These are phyloP conservation scores for Hypanus sabinus DNA, from an alignment of 2,113 vertebrate genomes.

Conservation along the genomic window DNA sequence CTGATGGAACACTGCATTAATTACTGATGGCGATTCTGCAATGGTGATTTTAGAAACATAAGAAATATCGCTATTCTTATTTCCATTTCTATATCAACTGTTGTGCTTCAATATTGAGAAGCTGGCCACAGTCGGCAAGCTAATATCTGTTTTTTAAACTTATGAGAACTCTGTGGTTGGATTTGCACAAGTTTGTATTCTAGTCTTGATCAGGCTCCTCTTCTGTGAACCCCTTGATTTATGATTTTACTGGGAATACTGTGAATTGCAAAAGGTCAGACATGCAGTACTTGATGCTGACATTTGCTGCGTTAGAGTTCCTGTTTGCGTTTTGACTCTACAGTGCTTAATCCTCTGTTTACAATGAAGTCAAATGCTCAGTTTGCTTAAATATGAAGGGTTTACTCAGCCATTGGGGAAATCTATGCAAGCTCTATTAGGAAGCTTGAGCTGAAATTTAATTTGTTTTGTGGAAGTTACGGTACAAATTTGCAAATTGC, in stretches of 20 bases:
- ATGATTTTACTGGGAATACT: slow-evolving; percentile 35
- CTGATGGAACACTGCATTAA: neutral
- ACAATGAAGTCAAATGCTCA: neutral
- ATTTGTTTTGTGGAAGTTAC: neutral
- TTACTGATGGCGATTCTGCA: neutral
- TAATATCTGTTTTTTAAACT: slow-evolving; percentile 8
- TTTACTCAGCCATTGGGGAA: slow-evolving; percentile 12
- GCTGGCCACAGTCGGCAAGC: neutral
- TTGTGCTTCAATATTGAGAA: neutral
- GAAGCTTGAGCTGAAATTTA: neutral
- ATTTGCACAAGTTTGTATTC: slow-evolving; percentile 13
- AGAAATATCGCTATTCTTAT: neutral
- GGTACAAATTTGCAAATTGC: neutral
- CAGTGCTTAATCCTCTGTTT: neutral
- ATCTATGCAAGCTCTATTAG: neutral
- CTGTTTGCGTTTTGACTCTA: slow-evolving; percentile 30
- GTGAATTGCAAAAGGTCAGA: slow-evolving; percentile 31
- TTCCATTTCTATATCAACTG: neutral
- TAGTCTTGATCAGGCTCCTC: slow-evolving; percentile 35
- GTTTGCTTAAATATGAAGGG: neutral
- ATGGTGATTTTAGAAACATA: neutral
- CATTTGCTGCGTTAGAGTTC: neutral
- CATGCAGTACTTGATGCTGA: neutral
- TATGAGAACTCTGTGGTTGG: slow-evolving; percentile 17
- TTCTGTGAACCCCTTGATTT: slow-evolving; percentile 25